Conservation (phyloP, 1,140 invertebrate genomes). For the Drosophila aff. region DNA sequence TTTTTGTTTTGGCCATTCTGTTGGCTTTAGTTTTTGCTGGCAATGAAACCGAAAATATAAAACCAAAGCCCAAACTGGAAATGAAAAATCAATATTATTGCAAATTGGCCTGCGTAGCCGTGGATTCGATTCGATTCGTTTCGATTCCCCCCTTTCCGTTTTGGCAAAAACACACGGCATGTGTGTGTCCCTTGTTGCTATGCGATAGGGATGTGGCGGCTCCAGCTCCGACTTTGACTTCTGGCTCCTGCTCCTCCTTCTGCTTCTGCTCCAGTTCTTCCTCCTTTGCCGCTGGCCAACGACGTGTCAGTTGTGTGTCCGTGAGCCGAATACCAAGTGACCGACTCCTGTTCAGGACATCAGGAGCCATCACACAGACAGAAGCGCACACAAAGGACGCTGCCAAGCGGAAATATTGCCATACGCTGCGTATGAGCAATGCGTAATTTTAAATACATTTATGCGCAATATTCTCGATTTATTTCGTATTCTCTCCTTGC, state of each 20-base stretch:
- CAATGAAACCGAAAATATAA: conserved; percentile 70
- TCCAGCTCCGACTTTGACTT: conserved; percentile 13
- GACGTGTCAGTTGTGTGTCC: conserved; percentile 57
- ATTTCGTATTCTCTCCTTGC: conserved; percentile 34
- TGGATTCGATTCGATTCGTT: neutral
- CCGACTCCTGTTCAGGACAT: conserved; percentile 28
- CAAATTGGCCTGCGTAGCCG: conserved; percentile 70
- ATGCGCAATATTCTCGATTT: conserved; percentile 78
- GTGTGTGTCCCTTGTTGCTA: conserved; percentile 39
- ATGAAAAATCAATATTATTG: conserved; percentile 81
- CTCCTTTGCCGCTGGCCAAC: conserved; percentile 45
- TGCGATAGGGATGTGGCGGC: conserved; percentile 20
- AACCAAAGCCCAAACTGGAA: conserved; percentile 46
- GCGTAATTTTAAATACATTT: conserved; percentile 82
- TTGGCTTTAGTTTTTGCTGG: conserved; percentile 65
- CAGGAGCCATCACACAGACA: conserved; percentile 4
- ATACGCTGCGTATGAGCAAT: conserved; percentile 81
- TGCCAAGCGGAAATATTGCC: conserved; percentile 74
- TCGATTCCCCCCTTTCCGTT: conserved; percentile 11
- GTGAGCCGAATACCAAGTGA: conserved; percentile 69
- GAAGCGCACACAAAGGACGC: conserved; percentile 58
- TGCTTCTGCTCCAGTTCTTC: neutral
- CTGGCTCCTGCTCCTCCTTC: neutral
- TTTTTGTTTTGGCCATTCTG: conserved; percentile 64
- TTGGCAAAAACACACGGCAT: conserved; percentile 28